Conservation (phyloP, 2,113 vertebrate species). For the Lichenostomus cassidix region DNA sequence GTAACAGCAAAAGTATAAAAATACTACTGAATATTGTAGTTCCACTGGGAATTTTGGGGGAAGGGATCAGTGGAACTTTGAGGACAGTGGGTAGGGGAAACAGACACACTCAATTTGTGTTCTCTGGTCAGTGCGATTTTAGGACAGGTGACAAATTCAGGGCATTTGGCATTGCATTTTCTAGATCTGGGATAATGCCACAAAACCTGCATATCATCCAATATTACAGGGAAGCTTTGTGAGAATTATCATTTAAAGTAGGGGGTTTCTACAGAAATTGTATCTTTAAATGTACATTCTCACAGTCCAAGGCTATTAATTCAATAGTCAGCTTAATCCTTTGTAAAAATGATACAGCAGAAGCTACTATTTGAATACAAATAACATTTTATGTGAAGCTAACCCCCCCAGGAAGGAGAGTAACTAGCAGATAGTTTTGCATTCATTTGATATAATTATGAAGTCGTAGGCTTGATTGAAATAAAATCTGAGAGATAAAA, state of each 20-base stretch:
- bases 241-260: neutral
- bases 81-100: neutral
- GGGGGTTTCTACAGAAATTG: neutral
- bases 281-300: neutral
- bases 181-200: neutral
- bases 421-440: neutral
- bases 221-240: neutral
- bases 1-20: neutral
- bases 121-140: neutral
- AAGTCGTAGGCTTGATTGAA: neutral
- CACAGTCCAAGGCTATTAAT: neutral
- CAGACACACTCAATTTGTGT: neutral
- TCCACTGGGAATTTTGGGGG: neutral
- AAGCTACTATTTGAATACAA: neutral
- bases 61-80: neutral
- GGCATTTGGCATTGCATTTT: neutral
- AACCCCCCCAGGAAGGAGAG: neutral
- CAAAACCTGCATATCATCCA: neutral
- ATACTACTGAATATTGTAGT: neutral
- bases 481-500: constrained; percentile 6
- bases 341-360: neutral
- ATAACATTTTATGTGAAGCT: neutral
- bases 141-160: neutral
- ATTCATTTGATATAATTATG: neutral
- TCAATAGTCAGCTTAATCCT: neutral